Percentiles rank a stretch among this genome's conserved stretches.
Conservation (phyloP, 2,113 vertebrate species). For the Accipiter virgatus region DNA sequence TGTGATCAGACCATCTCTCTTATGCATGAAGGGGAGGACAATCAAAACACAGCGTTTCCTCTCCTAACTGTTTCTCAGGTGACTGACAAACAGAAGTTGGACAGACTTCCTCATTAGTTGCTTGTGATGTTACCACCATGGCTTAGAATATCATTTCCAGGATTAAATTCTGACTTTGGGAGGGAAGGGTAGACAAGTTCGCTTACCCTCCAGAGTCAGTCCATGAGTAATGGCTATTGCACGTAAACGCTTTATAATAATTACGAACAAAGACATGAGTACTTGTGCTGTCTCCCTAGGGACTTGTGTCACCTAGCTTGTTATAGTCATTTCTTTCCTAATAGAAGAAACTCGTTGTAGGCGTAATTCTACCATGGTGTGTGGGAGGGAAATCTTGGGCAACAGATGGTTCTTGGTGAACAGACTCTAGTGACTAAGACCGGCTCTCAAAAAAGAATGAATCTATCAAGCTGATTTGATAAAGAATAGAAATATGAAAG, state of each 20-base stretch:
- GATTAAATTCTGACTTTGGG: neutral
- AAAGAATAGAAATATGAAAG: conserved; percentile 21
- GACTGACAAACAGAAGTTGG: neutral
- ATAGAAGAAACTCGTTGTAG: conserved; percentile 4
- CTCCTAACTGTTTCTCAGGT: neutral
- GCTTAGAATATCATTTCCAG: neutral
- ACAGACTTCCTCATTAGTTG: neutral
- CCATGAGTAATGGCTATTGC: neutral
- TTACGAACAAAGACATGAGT: neutral
- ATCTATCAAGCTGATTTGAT: conserved; percentile 22
- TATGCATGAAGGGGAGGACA: neutral
- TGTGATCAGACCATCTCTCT: neutral
- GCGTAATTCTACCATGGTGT: conserved; percentile 8
- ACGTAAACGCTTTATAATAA: neutral
- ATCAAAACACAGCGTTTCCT: neutral
- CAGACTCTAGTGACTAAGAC: conserved; percentile 47
- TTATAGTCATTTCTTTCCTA: neutral
- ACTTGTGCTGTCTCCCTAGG: neutral
- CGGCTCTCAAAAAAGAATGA: neutral
- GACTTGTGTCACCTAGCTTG: neutral
- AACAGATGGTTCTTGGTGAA: conserved; percentile 61
- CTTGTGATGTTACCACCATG: neutral
- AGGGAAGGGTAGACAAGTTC: neutral
- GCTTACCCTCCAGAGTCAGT: neutral
- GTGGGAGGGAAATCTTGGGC: conserved; percentile 46